Percentiles rank a stretch among this genome's conserved stretches.
These are phyloP conservation scores for Linnaemya vulpina DNA, from an alignment of 2,888 invertebrate species.

Conservation along the genomic window DNA sequence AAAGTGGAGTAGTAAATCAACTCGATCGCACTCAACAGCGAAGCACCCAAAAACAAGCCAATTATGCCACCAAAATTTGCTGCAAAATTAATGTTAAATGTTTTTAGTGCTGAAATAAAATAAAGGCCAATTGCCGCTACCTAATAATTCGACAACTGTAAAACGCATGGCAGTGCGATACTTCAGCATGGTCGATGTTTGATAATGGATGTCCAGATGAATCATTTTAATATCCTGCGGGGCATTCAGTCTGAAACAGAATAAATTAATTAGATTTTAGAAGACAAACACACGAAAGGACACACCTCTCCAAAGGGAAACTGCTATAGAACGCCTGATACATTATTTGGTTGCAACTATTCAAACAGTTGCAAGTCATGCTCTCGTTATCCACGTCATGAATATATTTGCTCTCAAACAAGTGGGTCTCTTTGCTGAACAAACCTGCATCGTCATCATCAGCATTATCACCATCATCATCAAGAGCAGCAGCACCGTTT, in stretches of 20 bases:
- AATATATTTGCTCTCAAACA: constrained; percentile 75
- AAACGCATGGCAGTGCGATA: constrained; percentile 82
- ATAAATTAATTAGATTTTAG: constrained; percentile 13
- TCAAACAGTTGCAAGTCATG: constrained; percentile 80
- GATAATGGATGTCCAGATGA: constrained; percentile 81
- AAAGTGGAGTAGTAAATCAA: constrained; percentile 81
- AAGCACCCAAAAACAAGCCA: constrained; percentile 84
- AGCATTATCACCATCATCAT: not conserved
- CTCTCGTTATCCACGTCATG: constrained; percentile 74
- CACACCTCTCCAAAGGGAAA: constrained; percentile 74
- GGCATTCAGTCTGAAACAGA: constrained; percentile 48
- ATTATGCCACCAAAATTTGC: constrained; percentile 84
- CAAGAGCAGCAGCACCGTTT: not conserved
- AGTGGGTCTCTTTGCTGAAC: constrained; percentile 76
- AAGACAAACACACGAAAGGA: not conserved
- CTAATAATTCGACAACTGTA: constrained; percentile 83
- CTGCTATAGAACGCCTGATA: constrained; percentile 75
- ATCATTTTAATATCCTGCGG: constrained; percentile 65
- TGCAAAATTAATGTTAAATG: constrained; percentile 70
- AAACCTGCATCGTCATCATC: constrained; percentile 68
- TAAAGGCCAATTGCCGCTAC: constrained; percentile 73
- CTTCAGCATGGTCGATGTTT: constrained; percentile 80
- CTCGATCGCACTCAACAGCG: constrained; percentile 83
- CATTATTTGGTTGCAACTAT: constrained; percentile 78
- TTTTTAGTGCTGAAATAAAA: not conserved